Evolutionary conservation across 2,113 vertebrate genomes (phyloP).

Genomic region (Atrichornis clamosus): DNA sequence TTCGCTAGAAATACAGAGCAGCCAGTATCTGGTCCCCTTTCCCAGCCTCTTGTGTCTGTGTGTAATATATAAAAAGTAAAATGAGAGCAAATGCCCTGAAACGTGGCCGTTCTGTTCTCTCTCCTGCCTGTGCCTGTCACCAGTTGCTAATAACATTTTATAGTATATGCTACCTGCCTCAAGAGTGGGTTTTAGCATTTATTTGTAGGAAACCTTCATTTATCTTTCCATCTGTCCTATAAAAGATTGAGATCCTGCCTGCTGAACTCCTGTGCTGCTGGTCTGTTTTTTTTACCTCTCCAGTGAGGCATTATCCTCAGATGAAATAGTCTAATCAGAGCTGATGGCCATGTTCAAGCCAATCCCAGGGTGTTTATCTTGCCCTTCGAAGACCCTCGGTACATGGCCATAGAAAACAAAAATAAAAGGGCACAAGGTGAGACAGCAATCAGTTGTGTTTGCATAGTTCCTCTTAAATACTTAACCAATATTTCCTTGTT

Average conservation of each 20-base stretch:
- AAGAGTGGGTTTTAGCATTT: not conserved
- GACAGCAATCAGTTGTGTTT: not conserved
- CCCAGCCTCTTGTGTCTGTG: not conserved
- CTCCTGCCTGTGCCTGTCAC: not conserved
- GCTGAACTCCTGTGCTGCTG: not conserved
- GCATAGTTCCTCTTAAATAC: not conserved
- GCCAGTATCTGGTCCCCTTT: not conserved
- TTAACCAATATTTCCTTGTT: not conserved
- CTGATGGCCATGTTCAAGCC: not conserved
- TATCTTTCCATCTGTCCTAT: not conserved
- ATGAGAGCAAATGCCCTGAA: not conserved
- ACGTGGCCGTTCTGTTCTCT: not conserved
- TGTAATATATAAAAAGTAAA: not conserved
- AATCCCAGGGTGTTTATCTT: not conserved
- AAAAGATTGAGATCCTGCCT: not conserved
- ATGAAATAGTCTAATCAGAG: not conserved
- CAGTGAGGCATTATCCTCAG: not conserved
- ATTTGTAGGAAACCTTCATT: not conserved
- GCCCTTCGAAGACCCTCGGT: not conserved
- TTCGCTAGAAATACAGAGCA: not conserved
- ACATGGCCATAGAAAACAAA: not conserved
- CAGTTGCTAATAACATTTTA: not conserved
- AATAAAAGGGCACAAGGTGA: not conserved
- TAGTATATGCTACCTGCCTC: not conserved
- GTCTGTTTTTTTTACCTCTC: not conserved